phyloP scores from a whole-genome alignment of 2,797 vertebrate genomes.

The Eulemur albifrons region DNA sequence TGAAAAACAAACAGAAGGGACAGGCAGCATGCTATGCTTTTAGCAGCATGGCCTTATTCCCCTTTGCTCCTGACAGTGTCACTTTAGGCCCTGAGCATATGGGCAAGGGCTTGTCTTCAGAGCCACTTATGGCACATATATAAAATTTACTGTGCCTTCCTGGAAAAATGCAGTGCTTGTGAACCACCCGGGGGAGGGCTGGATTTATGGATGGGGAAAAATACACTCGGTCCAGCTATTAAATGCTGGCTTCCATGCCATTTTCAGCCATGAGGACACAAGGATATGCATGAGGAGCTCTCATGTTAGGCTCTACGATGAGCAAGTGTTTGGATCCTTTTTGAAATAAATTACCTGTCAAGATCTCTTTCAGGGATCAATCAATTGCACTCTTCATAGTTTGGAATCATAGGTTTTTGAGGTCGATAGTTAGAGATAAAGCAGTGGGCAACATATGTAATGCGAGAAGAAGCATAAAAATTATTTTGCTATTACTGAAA shows the following conservation, averaged over 20 bases:
- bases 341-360: slow-evolving; percentile 6
- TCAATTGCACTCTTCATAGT: background rate
- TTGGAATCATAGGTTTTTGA: background rate
- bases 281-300: background rate
- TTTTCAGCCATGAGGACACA: background rate
- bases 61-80: background rate
- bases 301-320: background rate
- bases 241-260: slow-evolving; percentile 25
- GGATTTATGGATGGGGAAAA: slow-evolving; percentile 48
- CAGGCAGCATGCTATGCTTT: background rate
- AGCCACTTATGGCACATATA: slow-evolving; percentile 27
- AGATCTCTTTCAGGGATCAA: background rate
- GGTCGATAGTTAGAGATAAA: background rate
- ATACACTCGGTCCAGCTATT: slow-evolving; percentile 9
- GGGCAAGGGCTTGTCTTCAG: slow-evolving; percentile 41
- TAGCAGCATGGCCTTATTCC: background rate
- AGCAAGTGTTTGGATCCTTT: slow-evolving; percentile 13
- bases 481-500: background rate
- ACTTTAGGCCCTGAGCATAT: slow-evolving; percentile 45
- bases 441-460: background rate
- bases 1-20: slow-evolving; percentile 44
- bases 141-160: slow-evolving; percentile 50
- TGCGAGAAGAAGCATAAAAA: background rate
- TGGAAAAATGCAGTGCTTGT: slow-evolving; percentile 22
- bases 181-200: slow-evolving; percentile 12